phyloP scores from a whole-genome alignment of 2,888 invertebrate genomes.

The Aplocera efformata region DNA sequence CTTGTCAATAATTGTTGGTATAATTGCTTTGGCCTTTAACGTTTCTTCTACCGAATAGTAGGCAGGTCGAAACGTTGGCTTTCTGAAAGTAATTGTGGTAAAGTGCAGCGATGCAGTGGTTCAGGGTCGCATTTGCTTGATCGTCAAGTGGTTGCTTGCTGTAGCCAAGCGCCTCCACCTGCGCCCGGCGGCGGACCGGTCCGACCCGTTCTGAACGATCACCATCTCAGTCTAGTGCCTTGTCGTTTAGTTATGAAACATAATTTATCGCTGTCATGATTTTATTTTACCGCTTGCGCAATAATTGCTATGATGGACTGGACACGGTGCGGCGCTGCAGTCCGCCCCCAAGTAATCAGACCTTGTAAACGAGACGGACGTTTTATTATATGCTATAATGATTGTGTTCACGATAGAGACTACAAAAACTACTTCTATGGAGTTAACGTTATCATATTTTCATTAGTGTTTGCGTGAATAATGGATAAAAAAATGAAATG shows the following conservation, averaged over 20 bases:
- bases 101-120: conserved; percentile 40
- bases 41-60: conserved; percentile 32
- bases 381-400: conserved; percentile 23
- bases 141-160: conserved; percentile 35
- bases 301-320: conserved; percentile 44
- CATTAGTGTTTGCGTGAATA: too few relatives aligned
- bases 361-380: conserved; percentile 16
- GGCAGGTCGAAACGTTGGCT: conserved; percentile 23
- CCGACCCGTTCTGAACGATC: conserved; percentile 47
- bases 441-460: too few relatives aligned
- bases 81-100: conserved; percentile 33
- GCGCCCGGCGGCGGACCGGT: conserved; percentile 49
- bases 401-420: too few relatives aligned
- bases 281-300: conserved; percentile 64
- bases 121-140: conserved; percentile 50
- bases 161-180: conserved; percentile 49
- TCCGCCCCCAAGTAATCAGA: conserved; percentile 28
- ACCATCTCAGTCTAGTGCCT: conserved; percentile 40
- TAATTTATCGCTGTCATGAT: conserved; percentile 56
- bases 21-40: conserved; percentile 36
- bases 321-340: conserved; percentile 27
- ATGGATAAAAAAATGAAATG: too few relatives aligned
- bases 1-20: conserved; percentile 22
- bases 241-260: conserved; percentile 59
- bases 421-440: too few relatives aligned